Conservation (phyloP, 1,140 invertebrate genomes). For the Asbolus verrucosus region DNA sequence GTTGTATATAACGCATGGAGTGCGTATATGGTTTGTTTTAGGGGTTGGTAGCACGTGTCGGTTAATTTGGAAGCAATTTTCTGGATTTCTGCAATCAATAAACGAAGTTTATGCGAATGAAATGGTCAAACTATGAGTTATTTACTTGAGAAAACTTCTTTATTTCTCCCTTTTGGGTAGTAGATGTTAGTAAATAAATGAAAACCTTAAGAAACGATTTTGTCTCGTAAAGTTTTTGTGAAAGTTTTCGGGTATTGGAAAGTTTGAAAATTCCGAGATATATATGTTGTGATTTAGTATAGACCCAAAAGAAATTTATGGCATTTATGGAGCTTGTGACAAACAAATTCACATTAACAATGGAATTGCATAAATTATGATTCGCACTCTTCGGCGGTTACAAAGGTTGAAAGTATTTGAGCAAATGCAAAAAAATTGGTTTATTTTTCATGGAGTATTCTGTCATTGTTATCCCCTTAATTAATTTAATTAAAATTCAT, state of each 20-base stretch:
- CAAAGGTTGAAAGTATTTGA: too few species aligned
- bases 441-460: not conserved
- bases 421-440: constrained; percentile 10
- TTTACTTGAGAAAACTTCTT: constrained; percentile 17
- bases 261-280: constrained; percentile 32
- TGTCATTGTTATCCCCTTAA: constrained; percentile 8
- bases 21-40: constrained; percentile 18
- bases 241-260: constrained; percentile 9
- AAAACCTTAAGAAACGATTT: constrained; percentile 23
- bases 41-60: constrained; percentile 15
- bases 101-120: constrained; percentile 15
- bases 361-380: constrained; percentile 9
- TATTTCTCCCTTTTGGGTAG: not conserved
- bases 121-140: constrained; percentile 39
- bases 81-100: constrained; percentile 29
- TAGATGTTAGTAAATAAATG: constrained; percentile 33
- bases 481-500: constrained; percentile 40
- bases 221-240: constrained; percentile 38
- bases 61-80: constrained; percentile 27
- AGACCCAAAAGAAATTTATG: not conserved
- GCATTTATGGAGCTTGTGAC: not conserved
- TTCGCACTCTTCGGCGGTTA: too few species aligned
- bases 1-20: constrained; percentile 20
- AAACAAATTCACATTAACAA: constrained; percentile 27
- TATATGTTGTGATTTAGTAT: constrained; percentile 28